Evolutionary conservation across 2,888 invertebrate species (phyloP).

Genomic region (Tachina fera): DNA sequence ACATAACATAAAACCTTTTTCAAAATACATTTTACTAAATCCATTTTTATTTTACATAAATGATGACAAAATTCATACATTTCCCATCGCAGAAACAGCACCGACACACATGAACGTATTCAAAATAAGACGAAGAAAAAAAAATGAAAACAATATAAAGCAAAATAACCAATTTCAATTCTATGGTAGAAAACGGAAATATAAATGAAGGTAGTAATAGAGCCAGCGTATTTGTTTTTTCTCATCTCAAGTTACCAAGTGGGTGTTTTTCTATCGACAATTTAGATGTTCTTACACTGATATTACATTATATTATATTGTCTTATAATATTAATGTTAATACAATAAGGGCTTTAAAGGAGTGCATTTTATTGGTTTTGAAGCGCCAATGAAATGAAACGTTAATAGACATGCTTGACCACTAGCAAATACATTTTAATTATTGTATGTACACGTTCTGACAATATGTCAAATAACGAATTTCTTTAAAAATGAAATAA

Average conservation of each 20-base stretch:
- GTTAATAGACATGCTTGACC: no score
- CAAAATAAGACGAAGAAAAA: neutral
- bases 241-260: slow-evolving; percentile 24
- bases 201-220: slow-evolving; percentile 31
- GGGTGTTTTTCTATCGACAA: slow-evolving; percentile 57
- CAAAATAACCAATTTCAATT: slow-evolving; percentile 24
- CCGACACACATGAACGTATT: slow-evolving; percentile 3
- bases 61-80: slow-evolving; percentile 75
- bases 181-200: neutral
- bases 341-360: slow-evolving; percentile 2
- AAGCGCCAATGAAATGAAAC: no score
- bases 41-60: slow-evolving; percentile 78
- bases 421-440: no score
- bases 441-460: no score
- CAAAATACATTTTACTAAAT: slow-evolving; percentile 80
- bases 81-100: slow-evolving; percentile 26
- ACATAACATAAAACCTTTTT: slow-evolving; percentile 58
- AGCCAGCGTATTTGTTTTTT: slow-evolving; percentile 21
- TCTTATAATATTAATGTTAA: slow-evolving; percentile 36
- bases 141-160: no score
- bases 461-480: no score
- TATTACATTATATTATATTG: slow-evolving; percentile 56
- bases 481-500: no score
- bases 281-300: slow-evolving; percentile 52
- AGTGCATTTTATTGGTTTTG: slow-evolving; percentile 15